Evolutionary conservation across 2,113 vertebrate genomes (phyloP), one percentile per base, ranked within the genome.

Genomic region (Lasiurus cinereus): DNA sequence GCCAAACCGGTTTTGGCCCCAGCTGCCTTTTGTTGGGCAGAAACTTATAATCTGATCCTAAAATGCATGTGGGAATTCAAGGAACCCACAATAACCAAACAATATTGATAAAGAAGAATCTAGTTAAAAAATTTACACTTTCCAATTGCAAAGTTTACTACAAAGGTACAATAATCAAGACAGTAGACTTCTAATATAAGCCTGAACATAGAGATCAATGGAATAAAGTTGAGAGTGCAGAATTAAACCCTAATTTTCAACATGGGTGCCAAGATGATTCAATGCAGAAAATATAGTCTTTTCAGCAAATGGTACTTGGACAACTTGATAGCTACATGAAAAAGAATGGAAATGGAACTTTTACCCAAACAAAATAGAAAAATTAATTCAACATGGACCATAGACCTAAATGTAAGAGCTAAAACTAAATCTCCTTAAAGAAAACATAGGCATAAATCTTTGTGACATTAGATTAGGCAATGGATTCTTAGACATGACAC

Each of bases 11-110:
- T 39, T 39, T 39, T 39, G 39, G 39, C 39, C 50, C 50, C 10
- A 79, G 21, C 14, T 79, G 13, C 9, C n/a, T 76, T 83, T 88
- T 59, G 0, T 1, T 18, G 43, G 8, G 18, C 24, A 77, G 80
- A 93, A 85, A 83, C 14, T 52, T 36, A 73, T 70, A 62, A 90
- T 15, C 8, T 67, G 5, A 62, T 16, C 14, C n/a, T 88, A 73
- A 93, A 94, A 79, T 89, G 79, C 24, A 31, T 50, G 43, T 43
- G 33, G 46, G 84, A 93, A 88, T 70, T 76, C 62, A 91, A 91
- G 70, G 18, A n/a, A 83, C 31, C 3, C 46, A 39, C 59, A 73
- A 88, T 54, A 88, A 36, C 8, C 22, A 27, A 96, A 74, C 21
- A 36, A 33, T 62, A 48, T 46, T 83, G 50, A 69, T 33, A 77